phyloP scores from a whole-genome alignment of 2,113 vertebrate species.

The Pleuronectes platessa region DNA sequence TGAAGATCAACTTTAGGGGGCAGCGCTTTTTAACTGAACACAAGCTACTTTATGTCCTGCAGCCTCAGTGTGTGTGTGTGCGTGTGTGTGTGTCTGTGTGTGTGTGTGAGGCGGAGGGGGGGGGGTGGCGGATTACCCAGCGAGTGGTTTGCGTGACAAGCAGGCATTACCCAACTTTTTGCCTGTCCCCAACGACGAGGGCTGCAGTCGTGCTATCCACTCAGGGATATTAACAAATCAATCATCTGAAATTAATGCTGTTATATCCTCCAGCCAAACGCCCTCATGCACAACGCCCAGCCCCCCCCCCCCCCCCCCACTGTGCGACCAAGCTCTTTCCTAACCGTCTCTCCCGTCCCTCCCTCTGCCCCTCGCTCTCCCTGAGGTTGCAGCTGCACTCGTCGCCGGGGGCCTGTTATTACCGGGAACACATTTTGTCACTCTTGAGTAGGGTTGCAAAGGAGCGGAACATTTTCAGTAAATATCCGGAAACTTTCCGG shows the following conservation, averaged over 20 bases:
- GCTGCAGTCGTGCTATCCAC: conserved; percentile 48
- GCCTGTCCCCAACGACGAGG: conserved; percentile 40
- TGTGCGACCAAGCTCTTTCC: conserved; percentile 35
- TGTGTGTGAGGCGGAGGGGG: background rate
- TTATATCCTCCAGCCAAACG: conserved; percentile 61
- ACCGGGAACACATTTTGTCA: conserved; percentile 64
- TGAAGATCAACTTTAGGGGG: conserved; percentile 36
- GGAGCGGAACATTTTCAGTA: no score
- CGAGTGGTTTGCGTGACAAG: conserved; percentile 55
- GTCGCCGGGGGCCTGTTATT: conserved; percentile 70
- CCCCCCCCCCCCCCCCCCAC: background rate
- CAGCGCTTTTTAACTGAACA: conserved; percentile 46
- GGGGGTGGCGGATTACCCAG: background rate
- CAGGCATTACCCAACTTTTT: conserved; percentile 52
- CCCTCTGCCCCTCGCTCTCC: conserved; percentile 46
- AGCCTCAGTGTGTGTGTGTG: conserved; percentile 27
- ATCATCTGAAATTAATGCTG: conserved; percentile 78
- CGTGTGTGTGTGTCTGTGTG: conserved; percentile 4
- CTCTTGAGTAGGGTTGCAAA: no score
- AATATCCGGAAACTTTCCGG: no score
- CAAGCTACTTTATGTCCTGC: conserved; percentile 38
- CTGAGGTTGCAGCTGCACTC: conserved; percentile 66
- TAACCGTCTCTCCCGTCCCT: conserved; percentile 27
- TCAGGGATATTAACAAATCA: conserved; percentile 61
- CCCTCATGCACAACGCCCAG: conserved; percentile 39